Evolutionary conservation across 2,797 vertebrate genomes (phyloP).

Genomic region (Erpetoichthys calabaricus): DNA sequence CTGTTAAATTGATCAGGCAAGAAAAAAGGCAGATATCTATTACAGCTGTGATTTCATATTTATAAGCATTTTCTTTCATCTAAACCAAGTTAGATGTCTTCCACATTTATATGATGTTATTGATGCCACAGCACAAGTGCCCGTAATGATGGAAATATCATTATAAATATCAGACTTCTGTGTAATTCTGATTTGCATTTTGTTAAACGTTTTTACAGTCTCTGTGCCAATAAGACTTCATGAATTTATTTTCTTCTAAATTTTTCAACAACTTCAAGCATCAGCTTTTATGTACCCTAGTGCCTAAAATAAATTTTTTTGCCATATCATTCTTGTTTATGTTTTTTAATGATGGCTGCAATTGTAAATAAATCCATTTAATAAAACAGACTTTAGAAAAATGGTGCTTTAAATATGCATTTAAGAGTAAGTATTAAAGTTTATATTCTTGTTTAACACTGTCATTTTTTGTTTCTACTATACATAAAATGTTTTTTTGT

Average conservation of each 20-base stretch:
- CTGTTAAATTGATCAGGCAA: conserved; percentile 69
- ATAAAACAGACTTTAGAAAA: conserved; percentile 24
- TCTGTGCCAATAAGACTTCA: conserved; percentile 42
- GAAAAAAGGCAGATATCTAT: conserved; percentile 24
- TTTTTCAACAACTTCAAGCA: conserved; percentile 56
- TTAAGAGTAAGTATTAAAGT: no score
- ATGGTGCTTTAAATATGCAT: conserved; percentile 6
- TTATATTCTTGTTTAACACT: no score
- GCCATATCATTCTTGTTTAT: conserved; percentile 16
- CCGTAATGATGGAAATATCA: conserved; percentile 44
- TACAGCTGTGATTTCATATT: conserved; percentile 50
- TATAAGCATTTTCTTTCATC: conserved; percentile 54
- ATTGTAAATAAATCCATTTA: conserved; percentile 7
- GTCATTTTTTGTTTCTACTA: no score
- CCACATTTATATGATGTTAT: conserved; percentile 40
- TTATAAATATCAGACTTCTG: conserved; percentile 45
- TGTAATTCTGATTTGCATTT: conserved; percentile 31
- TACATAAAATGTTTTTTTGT: no score
- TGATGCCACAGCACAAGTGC: conserved; percentile 29
- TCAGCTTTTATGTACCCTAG: conserved; percentile 48
- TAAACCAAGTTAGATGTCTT: conserved; percentile 55
- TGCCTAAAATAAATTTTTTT: conserved; percentile 18
- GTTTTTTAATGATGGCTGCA: conserved; percentile 6
- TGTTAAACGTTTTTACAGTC: conserved; percentile 54
- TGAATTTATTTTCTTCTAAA: conserved; percentile 49